Conservation (phyloP, 2,888 invertebrate genomes). For the Abrostola tripartita region DNA sequence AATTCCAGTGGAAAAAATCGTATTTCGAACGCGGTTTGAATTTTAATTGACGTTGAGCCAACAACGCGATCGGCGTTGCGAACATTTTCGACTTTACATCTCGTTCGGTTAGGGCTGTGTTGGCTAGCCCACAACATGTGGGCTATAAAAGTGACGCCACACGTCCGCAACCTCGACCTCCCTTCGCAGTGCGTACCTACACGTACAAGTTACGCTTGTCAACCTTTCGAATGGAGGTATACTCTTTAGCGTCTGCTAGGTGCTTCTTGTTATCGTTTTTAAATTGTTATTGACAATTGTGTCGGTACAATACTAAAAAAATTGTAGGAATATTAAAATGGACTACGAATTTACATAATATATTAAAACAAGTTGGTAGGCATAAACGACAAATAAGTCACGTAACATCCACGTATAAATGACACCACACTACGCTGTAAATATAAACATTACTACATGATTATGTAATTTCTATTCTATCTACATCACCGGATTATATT, state of each 20-base stretch:
- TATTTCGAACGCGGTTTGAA: constrained; percentile 89
- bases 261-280: neutral
- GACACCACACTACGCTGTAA: constrained; percentile 8
- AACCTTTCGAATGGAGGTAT: constrained; percentile 35
- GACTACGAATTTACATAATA: neutral
- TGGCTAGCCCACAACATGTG: constrained; percentile 73
- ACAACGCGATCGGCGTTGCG: constrained; percentile 71
- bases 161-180: constrained; percentile 65
- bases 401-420: constrained; percentile 18
- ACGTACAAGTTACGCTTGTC: constrained; percentile 41
- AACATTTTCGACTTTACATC: constrained; percentile 81
- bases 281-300: neutral
- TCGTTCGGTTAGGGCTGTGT: constrained; percentile 67
- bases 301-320: neutral
- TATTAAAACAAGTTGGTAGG: constrained; percentile 1
- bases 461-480: constrained; percentile 58
- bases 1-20: constrained; percentile 88
- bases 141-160: constrained; percentile 74
- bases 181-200: constrained; percentile 27
- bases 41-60: constrained; percentile 88
- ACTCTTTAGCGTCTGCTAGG: constrained; percentile 14
- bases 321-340: neutral
- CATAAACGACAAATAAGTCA: constrained; percentile 3
- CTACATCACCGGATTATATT: constrained; percentile 47
- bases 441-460: constrained; percentile 36